Evolutionary conservation across 2,113 vertebrate genomes (phyloP).

Genomic region (Boleophthalmus pectinirostris): DNA sequence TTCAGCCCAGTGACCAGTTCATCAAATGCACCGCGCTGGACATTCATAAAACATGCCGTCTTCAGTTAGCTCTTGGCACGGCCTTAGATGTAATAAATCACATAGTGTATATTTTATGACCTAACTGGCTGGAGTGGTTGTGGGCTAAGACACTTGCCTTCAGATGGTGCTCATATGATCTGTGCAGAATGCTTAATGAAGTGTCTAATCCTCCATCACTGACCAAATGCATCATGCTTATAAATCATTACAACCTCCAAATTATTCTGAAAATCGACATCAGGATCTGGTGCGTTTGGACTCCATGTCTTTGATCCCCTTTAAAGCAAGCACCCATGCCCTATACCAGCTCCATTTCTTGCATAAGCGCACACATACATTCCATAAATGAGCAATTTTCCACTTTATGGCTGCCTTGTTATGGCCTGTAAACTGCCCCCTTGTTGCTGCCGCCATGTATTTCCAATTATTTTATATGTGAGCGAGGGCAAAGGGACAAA

Average conservation of each 20-base stretch:
- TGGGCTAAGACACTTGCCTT: constrained; percentile 50
- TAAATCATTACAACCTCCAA: constrained; percentile 14
- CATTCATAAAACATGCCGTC: constrained; percentile 79
- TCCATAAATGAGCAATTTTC: constrained; percentile 54
- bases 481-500: constrained; percentile 71
- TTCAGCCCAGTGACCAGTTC: constrained; percentile 75
- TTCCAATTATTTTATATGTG: constrained; percentile 75
- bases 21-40: constrained; percentile 70
- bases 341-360: constrained; percentile 15
- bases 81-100: constrained; percentile 75
- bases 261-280: constrained; percentile 15
- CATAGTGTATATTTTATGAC: constrained; percentile 78
- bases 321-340: constrained; percentile 35
- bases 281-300: neutral
- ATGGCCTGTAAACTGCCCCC: constrained; percentile 66
- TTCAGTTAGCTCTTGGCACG: constrained; percentile 68
- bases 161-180: constrained; percentile 53
- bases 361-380: constrained; percentile 7
- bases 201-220: constrained; percentile 33
- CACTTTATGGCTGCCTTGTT: constrained; percentile 60
- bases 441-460: constrained; percentile 70
- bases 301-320: constrained; percentile 25
- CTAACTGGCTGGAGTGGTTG: constrained; percentile 62
- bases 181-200: constrained; percentile 38
- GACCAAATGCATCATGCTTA: constrained; percentile 11